Evolutionary conservation across 1,140 invertebrate genomes (phyloP).

Genomic region (Anastrepha obliqua): DNA sequence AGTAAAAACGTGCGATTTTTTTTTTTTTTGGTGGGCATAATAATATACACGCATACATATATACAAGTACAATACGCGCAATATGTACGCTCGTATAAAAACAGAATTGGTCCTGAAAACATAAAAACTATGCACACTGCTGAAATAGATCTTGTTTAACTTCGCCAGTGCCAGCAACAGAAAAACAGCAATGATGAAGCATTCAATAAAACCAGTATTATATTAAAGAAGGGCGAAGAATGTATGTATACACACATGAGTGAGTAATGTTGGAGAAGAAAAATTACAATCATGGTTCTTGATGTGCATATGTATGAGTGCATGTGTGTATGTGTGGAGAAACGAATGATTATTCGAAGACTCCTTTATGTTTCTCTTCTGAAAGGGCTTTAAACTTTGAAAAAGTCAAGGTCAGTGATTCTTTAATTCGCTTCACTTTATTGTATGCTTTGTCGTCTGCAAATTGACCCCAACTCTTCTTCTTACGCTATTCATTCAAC

Average conservation of each 20-base stretch:
- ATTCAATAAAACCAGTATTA: conserved; percentile 49
- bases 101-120: conserved; percentile 3
- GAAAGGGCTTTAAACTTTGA: conserved; percentile 72
- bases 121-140: neutral
- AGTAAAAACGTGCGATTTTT: neutral
- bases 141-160: conserved; percentile 37
- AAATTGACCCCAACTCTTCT: conserved; percentile 28
- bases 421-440: conserved; percentile 60
- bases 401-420: conserved; percentile 73
- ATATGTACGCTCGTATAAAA: neutral
- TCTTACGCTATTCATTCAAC: conserved; percentile 5
- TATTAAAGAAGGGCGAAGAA: neutral
- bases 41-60: neutral
- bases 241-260: neutral
- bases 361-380: conserved; percentile 43
- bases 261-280: neutral
- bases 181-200: conserved; percentile 4
- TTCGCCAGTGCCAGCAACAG: neutral
- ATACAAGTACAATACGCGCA: neutral
- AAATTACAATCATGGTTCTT: conserved; percentile 45
- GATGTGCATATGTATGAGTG: conserved; percentile 9
- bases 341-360: conserved; percentile 58
- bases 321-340: conserved; percentile 54
- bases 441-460: conserved; percentile 10
- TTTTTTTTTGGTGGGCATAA: neutral